These are phyloP conservation scores for Drosophila bocqueti DNA, from an alignment of 1,140 invertebrate species.

Conservation along the genomic window DNA sequence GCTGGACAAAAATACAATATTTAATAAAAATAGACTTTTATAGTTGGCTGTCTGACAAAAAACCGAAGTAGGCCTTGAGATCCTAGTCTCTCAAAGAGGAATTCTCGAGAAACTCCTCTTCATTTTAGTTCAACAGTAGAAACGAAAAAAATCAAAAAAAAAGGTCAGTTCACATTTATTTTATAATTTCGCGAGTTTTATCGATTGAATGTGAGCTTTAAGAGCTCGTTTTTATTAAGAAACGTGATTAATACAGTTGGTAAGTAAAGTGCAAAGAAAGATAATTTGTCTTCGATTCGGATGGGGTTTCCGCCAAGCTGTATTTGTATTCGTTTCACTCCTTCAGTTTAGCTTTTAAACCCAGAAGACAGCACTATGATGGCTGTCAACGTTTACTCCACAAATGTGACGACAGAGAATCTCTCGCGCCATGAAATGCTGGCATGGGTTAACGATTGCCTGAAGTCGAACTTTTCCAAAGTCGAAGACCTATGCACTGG, in stretches of 20 bases:
- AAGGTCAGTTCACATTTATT: neutral
- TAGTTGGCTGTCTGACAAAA: neutral
- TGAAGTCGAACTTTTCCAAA: slow-evolving; percentile 96
- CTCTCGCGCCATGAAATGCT: slow-evolving; percentile 99
- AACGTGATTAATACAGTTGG: neutral
- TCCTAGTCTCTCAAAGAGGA: neutral
- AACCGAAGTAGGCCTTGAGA: slow-evolving; percentile 1
- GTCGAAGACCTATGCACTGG: slow-evolving; percentile 98
- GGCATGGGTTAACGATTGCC: slow-evolving; percentile 98
- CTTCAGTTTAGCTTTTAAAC: neutral
- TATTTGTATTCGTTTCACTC: neutral
- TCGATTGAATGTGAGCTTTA: no score
- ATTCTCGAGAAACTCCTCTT: neutral
- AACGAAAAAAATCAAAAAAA: neutral
- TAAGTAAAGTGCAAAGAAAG: neutral
- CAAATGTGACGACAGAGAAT: slow-evolving; percentile 98
- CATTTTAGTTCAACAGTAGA: neutral
- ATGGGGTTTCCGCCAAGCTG: accelerated
- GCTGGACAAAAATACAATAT: no score
- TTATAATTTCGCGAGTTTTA: neutral
- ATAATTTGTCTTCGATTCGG: no score
- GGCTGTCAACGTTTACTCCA: slow-evolving; percentile 99
- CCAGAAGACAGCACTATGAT: slow-evolving; percentile 83
- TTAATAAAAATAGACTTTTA: neutral
- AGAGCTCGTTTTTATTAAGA: neutral